A percentile compares a stretch with the other conserved stretches of the same genome.
Evolutionary conservation across 2,113 vertebrate species (phyloP).

Genomic region (Rostratula benghalensis): DNA sequence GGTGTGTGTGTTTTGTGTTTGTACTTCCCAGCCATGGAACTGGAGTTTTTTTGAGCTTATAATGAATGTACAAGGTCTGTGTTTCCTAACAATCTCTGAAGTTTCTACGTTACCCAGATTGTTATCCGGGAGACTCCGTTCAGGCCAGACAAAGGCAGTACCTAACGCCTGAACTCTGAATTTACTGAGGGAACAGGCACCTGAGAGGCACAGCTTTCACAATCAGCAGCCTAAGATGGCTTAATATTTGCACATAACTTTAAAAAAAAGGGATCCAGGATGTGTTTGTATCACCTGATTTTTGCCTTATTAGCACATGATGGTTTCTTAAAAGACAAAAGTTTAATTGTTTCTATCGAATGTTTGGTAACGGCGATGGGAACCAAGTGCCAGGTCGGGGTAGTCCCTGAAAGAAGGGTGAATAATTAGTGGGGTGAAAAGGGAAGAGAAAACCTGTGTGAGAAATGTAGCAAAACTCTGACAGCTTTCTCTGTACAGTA

Average conservation of each 20-base stretch:
- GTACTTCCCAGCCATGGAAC: conserved; percentile 55
- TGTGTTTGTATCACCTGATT: conserved; percentile 60
- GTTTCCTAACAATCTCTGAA: conserved; percentile 52
- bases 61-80: conserved; percentile 64
- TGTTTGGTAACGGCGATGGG: conserved; percentile 50
- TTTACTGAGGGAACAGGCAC: conserved; percentile 25
- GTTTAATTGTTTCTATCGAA: conserved; percentile 42
- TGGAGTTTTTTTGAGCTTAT: conserved; percentile 17
- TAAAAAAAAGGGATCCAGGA: conserved; percentile 48
- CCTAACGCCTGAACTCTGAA: background rate
- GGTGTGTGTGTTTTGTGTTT: conserved; percentile 25
- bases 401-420: conserved; percentile 40
- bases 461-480: conserved; percentile 75
- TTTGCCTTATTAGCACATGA: conserved; percentile 79
- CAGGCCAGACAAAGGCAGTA: conserved; percentile 4
- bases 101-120: background rate
- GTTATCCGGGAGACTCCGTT: conserved; percentile 14
- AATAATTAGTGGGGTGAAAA: conserved; percentile 41
- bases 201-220: conserved; percentile 35
- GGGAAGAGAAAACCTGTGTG: conserved; percentile 55
- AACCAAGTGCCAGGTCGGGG: conserved; percentile 75
- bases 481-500: conserved; percentile 81
- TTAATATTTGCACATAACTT: conserved; percentile 61
- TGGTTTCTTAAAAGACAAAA: conserved; percentile 53
- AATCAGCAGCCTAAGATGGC: conserved; percentile 51